Percentiles rank a stretch among this genome's conserved stretches.
Conservation (phyloP, 2,797 vertebrate genomes). For the Parauchenoglanis ngamensis region DNA sequence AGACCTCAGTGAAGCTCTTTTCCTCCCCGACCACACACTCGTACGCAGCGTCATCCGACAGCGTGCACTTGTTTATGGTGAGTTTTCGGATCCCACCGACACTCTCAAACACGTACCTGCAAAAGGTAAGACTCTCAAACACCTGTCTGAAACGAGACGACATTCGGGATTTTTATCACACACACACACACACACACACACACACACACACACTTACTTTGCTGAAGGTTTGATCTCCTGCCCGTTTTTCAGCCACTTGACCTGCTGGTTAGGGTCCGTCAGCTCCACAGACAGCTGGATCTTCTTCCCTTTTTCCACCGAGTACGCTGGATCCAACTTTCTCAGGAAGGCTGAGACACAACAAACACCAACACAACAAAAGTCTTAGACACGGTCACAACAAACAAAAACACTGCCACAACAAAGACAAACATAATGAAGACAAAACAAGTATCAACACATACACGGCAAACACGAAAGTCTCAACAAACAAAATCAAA, state of each 20-base stretch:
- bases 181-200: conserved; percentile 31
- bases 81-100: conserved; percentile 84
- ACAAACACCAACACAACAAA: conserved; percentile 2
- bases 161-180: not conserved
- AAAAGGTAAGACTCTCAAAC: conserved; percentile 21
- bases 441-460: not conserved
- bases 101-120: conserved; percentile 88
- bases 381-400: not conserved
- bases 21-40: conserved; percentile 86
- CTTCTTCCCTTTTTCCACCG: conserved; percentile 85
- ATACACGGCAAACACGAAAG: not conserved
- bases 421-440: too few relatives aligned
- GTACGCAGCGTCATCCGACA: conserved; percentile 88
- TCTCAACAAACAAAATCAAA: not conserved
- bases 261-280: conserved; percentile 71
- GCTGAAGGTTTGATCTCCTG: conserved; percentile 87
- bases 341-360: conserved; percentile 79
- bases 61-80: conserved; percentile 88
- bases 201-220: conserved; percentile 75
- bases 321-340: conserved; percentile 84
- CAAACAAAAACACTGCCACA: not conserved
- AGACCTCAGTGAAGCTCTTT: conserved; percentile 85
- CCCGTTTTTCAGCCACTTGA: conserved; percentile 91
- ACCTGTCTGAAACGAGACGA: not conserved
- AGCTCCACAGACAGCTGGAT: conserved; percentile 83